These are phyloP conservation scores for Frankliniella intonsa DNA, from an alignment of 2,888 invertebrate genomes.

Conservation along the genomic window DNA sequence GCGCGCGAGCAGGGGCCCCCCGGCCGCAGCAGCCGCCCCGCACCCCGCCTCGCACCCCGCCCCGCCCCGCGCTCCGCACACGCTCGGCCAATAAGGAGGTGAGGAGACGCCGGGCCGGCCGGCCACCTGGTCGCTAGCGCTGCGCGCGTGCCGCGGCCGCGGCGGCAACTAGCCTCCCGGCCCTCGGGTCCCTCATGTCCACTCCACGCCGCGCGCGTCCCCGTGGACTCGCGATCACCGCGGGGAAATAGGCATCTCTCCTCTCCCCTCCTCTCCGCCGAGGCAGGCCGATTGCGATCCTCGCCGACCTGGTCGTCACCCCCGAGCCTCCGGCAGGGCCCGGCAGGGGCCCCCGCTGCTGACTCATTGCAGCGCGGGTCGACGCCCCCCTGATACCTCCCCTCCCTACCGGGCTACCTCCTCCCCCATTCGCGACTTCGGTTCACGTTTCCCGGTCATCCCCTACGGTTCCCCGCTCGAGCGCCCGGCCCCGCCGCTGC, in stretches of 20 bases:
- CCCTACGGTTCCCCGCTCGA: too few relatives aligned
- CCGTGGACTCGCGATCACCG: background rate
- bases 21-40: background rate
- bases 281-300: background rate
- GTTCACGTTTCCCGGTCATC: too few relatives aligned
- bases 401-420: too few relatives aligned
- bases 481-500: too few relatives aligned
- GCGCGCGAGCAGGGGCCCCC: background rate
- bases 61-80: background rate
- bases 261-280: too few relatives aligned
- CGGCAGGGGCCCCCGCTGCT: too few relatives aligned
- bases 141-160: slow-evolving; percentile 19
- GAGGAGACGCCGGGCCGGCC: background rate
- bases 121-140: slow-evolving; percentile 7
- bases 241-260: too few relatives aligned
- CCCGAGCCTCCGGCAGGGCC: background rate
- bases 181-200: too few relatives aligned
- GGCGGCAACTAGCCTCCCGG: background rate
- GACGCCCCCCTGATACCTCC: too few relatives aligned
- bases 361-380: too few relatives aligned
- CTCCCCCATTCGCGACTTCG: too few relatives aligned
- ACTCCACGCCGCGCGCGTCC: background rate
- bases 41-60: slow-evolving; percentile 2
- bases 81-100: background rate
- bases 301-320: too few relatives aligned